These are phyloP conservation scores for Micromys minutus DNA, from an alignment of 2,113 vertebrate species.

Conservation along the genomic window DNA sequence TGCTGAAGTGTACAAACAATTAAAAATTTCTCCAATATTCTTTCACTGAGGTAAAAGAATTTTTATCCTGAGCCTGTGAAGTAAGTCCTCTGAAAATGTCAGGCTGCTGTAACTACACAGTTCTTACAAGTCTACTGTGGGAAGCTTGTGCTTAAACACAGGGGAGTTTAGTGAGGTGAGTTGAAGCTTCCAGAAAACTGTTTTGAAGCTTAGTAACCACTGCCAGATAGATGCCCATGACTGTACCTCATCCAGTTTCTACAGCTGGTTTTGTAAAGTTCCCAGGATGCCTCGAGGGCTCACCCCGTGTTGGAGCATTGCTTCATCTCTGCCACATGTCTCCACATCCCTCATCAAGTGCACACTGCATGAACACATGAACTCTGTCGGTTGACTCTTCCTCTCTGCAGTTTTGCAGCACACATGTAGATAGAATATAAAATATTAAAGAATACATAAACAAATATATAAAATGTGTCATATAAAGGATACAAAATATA, in stretches of 20 bases:
- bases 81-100: slow-evolving; percentile 47
- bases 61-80: neutral
- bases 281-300: neutral
- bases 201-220: slow-evolving; percentile 9
- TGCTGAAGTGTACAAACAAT: neutral
- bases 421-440: no score
- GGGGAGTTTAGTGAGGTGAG: neutral
- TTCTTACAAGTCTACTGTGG: neutral
- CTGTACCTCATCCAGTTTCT: neutral
- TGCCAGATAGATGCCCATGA: neutral
- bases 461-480: no score
- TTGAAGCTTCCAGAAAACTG: neutral
- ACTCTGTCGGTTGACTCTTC: neutral
- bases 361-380: neutral
- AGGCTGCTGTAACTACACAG: neutral
- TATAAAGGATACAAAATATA: no score
- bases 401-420: neutral
- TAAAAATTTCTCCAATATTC: slow-evolving; percentile 19
- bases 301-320: neutral
- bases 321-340: neutral
- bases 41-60: slow-evolving; percentile 26
- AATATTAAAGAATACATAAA: no score
- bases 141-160: slow-evolving; percentile 31
- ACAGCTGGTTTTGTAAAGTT: slow-evolving; percentile 29
- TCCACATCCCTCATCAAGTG: neutral